phyloP scores from a whole-genome alignment of 2,113 vertebrate species.

The Seriola rivoliana region DNA sequence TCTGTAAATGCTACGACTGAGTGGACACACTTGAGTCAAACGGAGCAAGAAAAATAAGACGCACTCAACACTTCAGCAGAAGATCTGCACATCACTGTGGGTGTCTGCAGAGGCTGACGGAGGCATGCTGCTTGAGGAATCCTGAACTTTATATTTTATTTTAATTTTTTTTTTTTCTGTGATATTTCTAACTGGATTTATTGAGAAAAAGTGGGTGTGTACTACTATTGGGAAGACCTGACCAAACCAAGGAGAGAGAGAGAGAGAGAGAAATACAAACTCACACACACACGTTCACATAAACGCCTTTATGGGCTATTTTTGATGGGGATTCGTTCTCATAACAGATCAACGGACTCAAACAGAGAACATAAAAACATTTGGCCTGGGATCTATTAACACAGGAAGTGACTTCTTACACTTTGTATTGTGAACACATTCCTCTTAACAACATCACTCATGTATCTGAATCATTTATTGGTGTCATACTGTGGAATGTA shows the following conservation, averaged over 20 bases:
- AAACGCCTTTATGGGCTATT: slow-evolving; percentile 1
- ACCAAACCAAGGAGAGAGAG: background rate
- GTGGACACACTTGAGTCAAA: background rate
- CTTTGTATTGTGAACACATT: slow-evolving; percentile 36
- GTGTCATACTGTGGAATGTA: background rate
- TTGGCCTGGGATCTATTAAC: slow-evolving; percentile 29
- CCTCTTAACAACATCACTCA: background rate
- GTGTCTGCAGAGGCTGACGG: background rate
- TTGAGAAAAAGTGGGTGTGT: slow-evolving; percentile 25
- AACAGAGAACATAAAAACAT: background rate
- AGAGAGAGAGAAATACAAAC: background rate
- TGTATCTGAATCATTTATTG: background rate
- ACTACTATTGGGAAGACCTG: slow-evolving; percentile 22
- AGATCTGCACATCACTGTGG: background rate
- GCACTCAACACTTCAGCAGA: background rate
- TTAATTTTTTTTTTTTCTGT: no score
- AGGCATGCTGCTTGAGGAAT: slow-evolving; percentile 34
- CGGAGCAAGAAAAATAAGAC: slow-evolving; percentile 29
- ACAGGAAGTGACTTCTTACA: slow-evolving; percentile 24
- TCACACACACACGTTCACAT: background rate
- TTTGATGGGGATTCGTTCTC: slow-evolving; percentile 29
- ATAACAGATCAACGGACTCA: background rate
- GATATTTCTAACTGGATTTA: background rate
- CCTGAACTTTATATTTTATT: slow-evolving; percentile 10
- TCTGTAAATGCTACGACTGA: background rate